Conservation (phyloP, 92 coral and sea anemone species). For the Siderastrea siderea region DNA sequence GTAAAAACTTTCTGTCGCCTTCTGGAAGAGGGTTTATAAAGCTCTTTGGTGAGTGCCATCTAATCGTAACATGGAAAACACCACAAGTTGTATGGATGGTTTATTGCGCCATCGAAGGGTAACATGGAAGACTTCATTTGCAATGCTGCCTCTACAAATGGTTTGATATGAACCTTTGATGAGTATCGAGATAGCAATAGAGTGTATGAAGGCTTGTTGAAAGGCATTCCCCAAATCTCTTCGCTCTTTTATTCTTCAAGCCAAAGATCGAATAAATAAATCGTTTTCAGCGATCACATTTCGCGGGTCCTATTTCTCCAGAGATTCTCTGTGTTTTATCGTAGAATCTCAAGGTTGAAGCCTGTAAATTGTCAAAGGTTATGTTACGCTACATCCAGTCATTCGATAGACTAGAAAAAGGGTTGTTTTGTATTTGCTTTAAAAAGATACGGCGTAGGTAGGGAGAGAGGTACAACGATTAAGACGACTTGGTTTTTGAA, state of each 20-base stretch:
- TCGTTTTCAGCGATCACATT: conserved; percentile 10
- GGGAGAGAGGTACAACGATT: too few relatives aligned
- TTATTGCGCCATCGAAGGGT: not conserved
- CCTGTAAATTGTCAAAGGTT: conserved; percentile 19
- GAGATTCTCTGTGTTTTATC: not conserved
- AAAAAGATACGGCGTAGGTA: too few relatives aligned
- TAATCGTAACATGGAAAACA: not conserved
- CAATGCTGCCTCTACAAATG: not conserved
- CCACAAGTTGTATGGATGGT: not conserved
- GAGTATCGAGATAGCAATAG: not conserved
- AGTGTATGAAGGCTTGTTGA: not conserved
- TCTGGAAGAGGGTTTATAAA: too few relatives aligned
- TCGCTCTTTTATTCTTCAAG: not conserved
- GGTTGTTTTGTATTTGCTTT: too few relatives aligned
- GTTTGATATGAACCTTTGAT: conserved; percentile 1
- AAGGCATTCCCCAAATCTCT: conserved; percentile 1
- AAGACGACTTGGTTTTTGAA: not conserved
- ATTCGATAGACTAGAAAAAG: not conserved
- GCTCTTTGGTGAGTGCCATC: too few relatives aligned
- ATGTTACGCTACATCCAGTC: not conserved
- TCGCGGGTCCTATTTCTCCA: not conserved
- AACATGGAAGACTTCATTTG: not conserved
- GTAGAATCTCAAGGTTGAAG: not conserved
- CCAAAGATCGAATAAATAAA: conserved; percentile 2
- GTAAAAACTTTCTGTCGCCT: too few relatives aligned